Base-by-base conservation (phyloP, 2,113 vertebrate genomes). In the Crypturellus undulatus region DNA sequence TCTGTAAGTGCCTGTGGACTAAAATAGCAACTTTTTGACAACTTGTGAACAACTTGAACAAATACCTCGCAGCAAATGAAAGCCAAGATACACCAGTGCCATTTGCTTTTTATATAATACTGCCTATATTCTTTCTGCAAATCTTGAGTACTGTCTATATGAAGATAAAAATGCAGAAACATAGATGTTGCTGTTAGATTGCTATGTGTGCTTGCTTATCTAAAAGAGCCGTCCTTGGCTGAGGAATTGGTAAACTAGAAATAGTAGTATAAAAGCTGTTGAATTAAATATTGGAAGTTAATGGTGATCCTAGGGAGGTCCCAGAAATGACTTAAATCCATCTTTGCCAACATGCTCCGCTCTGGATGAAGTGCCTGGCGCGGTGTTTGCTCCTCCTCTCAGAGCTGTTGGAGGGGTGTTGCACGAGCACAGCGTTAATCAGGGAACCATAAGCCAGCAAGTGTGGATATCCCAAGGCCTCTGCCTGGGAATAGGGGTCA, bases 21-120 rank as follows among this genome's bases (percentile, higher is more conserved):
- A 88, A 67, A 96, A 92, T 92, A 93, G 93, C 63, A 64, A 73
- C 87, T 95, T 80, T 54, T 9, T 96, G 95, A 92, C 95, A 94
- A 70, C 85, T 67, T 30, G 45, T 70, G 79, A 90, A 28, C 40
- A 36, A 22, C 85, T 76, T 59, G 12, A 73, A 51, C 68, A 71
- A 40, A 58, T 91, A 94, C 84, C 32, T 47, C 1, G 2, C 42
- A 92, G 94, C 96, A 90, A 79, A 67, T 92, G 82, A 43, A 85
- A 65, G 52, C 67, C 70, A 18, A 88, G 85, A 65, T 63, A 10
- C 4, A 65, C n/a, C 79, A 51, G 51, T 30, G 34, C 71, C 82
- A 70, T 20, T 80, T 91, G 59, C 75, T 79, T 64, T 32, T 47
- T 86, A 20, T n/a, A 63, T 69, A 90, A 78, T 30, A 38, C 28